These are phyloP conservation scores for Taurulus bubalis DNA, from an alignment of 2,113 vertebrate genomes.

Conservation along the genomic window DNA sequence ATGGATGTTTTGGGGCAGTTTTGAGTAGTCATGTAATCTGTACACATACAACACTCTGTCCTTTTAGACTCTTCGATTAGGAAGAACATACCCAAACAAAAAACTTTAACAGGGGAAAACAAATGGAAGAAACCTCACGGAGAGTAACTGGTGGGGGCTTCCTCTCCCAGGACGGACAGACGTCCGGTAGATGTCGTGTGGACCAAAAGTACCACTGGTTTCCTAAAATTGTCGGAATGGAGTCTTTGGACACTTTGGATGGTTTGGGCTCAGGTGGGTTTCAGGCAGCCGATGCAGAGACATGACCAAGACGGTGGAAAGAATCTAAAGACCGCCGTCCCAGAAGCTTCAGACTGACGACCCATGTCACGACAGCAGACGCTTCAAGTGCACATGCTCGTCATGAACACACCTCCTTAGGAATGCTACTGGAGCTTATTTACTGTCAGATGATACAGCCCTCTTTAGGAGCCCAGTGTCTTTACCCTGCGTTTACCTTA, in stretches of 20 bases:
- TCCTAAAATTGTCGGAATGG: background rate
- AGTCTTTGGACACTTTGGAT: constrained; percentile 5
- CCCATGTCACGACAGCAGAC: constrained; percentile 30
- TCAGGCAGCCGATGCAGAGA: constrained; percentile 7
- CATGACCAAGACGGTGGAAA: constrained; percentile 50
- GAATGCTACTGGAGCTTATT: constrained; percentile 2
- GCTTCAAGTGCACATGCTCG: constrained; percentile 4
- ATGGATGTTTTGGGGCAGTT: background rate
- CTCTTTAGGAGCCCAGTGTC: too few species aligned
- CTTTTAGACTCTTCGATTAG: background rate
- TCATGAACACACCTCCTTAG: constrained; percentile 21
- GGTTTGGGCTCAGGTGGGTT: background rate
- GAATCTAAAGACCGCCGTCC: constrained; percentile 49
- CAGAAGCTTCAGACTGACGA: constrained; percentile 18
- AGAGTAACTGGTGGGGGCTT: background rate
- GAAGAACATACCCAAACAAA: too few species aligned
- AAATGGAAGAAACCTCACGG: background rate
- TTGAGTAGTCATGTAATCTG: background rate
- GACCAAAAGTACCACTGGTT: background rate
- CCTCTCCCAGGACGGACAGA: background rate
- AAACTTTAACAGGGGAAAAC: background rate
- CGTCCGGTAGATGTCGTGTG: background rate
- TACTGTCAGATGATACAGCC: background rate
- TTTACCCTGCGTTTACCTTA: too few species aligned
- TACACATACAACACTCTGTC: background rate